Base-by-base conservation (phyloP, 2,888 invertebrate species). In the Drosophila fungiperda region DNA sequence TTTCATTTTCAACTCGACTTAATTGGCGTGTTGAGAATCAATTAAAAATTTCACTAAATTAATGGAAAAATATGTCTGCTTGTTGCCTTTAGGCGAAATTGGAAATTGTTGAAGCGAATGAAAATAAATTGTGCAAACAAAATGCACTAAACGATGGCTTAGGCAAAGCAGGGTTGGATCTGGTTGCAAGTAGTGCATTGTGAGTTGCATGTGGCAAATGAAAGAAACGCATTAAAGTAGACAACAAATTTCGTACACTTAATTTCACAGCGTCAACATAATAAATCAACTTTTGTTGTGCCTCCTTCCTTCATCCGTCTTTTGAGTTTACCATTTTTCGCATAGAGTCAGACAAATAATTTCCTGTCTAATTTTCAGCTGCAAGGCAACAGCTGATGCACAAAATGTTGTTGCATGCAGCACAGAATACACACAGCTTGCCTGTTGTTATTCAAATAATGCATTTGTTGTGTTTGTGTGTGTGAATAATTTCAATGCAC, bases 201-300 rank as follows among this genome's bases (percentile, higher is more conserved):
- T 70, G 40, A 29, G 29, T 29, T 29, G 29, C 29, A 54, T 73
- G 73, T 62, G 58, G 72, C 78, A 58, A 78, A 73, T 70, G 73
- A 81, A 74, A 68, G 81, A 70, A 82, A 78, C 40, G 73, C 75
- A 68, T 74, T 42, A 63, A 57, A 70, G 73, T 64, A 82, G 85
- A 85, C 80, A 80, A 78, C 73, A 68, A 68, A 72, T 73, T 78
- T 67, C 67, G 65, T 80, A 58, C 83, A 86, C 83, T 78, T 63
- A 80, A 86, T 83, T 86, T 83, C 74, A 65, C 75, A 70, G 76
- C 74, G 71, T 75, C 86, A 86, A 83, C 78, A 86, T 77, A 86
- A 84, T 84, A 86, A 76, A 84, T 86, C 83, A 84, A 80, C 70
- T 86, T 74, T 61, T 54, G 58, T 54, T 35, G 52, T 33, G 32